Evolutionary conservation across 2,888 invertebrate species (phyloP).

Genomic region (Kryphioiulus occultus): DNA sequence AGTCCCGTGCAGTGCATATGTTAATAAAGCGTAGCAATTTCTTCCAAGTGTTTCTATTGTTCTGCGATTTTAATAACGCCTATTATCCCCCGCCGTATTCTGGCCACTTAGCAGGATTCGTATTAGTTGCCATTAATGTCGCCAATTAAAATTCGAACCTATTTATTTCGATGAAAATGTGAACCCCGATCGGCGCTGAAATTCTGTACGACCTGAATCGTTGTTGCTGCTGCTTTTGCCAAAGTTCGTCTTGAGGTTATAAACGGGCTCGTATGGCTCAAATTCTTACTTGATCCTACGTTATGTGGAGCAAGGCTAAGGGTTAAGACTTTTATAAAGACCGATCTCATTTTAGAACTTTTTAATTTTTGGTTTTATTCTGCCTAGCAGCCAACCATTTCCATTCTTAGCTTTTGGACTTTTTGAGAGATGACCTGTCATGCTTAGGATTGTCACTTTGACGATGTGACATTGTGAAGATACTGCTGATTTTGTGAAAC

Average conservation of each 20-base stretch:
- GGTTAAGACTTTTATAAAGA: neutral
- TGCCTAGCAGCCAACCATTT: too few relatives aligned
- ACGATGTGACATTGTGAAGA: too few relatives aligned
- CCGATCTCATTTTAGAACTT: neutral
- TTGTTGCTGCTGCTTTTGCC: neutral
- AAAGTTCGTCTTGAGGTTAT: neutral
- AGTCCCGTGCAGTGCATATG: neutral
- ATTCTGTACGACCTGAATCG: conserved; percentile 35
- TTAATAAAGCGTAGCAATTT: conserved; percentile 22
- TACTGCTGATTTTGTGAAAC: too few relatives aligned
- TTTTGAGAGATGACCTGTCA: too few relatives aligned
- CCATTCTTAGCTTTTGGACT: too few relatives aligned
- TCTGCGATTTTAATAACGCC: neutral
- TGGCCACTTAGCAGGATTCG: neutral
- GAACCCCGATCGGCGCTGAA: conserved; percentile 24
- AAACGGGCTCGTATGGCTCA: too few relatives aligned
- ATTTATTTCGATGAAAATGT: neutral
- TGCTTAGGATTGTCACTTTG: too few relatives aligned
- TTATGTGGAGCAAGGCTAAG: neutral
- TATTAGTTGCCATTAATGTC: neutral
- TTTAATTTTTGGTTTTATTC: neutral
- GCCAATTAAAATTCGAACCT: neutral
- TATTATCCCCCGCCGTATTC: neutral
- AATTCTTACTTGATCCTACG: neutral
- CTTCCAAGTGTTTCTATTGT: neutral